Evolutionary conservation across 2,113 vertebrate genomes (phyloP).

Genomic region (Edolisoma coerulescens): DNA sequence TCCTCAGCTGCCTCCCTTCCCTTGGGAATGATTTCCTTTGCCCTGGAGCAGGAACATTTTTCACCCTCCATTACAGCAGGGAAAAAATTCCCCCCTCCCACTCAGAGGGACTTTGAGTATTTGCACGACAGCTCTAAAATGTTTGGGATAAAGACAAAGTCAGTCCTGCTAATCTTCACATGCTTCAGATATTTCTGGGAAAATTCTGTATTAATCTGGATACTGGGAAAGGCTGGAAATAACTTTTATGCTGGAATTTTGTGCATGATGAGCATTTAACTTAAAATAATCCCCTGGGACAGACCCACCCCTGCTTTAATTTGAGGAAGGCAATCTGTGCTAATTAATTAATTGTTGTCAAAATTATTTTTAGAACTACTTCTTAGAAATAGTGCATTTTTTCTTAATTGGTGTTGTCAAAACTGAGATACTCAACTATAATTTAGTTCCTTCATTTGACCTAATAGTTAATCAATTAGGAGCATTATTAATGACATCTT

Average conservation of each 20-base stretch:
- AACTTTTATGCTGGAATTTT: not conserved
- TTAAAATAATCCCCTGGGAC: not conserved
- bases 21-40: not conserved
- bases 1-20: not conserved
- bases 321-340: not conserved
- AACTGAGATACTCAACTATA: not conserved
- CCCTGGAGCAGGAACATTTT: not conserved
- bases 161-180: not conserved
- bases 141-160: not conserved
- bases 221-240: not conserved
- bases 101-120: not conserved
- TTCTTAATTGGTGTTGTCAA: not conserved
- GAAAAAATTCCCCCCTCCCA: not conserved
- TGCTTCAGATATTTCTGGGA: not conserved
- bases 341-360: not conserved
- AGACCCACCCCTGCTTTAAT: not conserved
- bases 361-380: not conserved
- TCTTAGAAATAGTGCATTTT: not conserved
- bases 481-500: not conserved
- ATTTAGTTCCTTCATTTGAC: not conserved
- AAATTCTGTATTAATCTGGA: not conserved
- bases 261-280: not conserved
- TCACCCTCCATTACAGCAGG: not conserved
- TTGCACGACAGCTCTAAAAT: not conserved
- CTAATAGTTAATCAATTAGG: not conserved